Evolutionary conservation across 2,888 invertebrate species (phyloP).

Genomic region (Poecilus cupreus): DNA sequence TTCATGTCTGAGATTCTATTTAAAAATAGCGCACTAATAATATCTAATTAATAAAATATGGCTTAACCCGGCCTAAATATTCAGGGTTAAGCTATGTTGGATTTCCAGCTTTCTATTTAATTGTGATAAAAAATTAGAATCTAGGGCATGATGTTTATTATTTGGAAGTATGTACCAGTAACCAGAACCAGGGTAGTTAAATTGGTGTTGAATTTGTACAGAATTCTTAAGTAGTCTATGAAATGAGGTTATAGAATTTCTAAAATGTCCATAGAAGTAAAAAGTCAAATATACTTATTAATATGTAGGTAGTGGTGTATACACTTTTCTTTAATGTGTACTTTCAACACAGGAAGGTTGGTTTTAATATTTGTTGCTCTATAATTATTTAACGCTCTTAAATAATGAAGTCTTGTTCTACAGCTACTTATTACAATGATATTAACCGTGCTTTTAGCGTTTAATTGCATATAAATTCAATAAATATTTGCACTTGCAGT

Average conservation of each 20-base stretch:
- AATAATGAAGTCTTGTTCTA: background rate
- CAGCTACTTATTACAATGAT: background rate
- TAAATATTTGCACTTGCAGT: too few species aligned
- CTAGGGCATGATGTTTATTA: slow-evolving; percentile 3
- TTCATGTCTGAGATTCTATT: background rate
- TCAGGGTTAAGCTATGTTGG: slow-evolving; percentile 7
- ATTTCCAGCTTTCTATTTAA: slow-evolving; percentile 22
- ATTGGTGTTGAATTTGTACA: slow-evolving; percentile 14
- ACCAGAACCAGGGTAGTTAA: background rate
- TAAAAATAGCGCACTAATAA: background rate
- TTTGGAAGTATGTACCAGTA: background rate
- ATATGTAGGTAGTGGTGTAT: slow-evolving; percentile 11
- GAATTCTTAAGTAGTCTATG: slow-evolving; percentile 25
- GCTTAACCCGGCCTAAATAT: background rate
- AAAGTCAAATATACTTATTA: background rate
- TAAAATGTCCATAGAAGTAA: slow-evolving; percentile 16
- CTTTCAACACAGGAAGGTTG: background rate
- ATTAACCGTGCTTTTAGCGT: too few species aligned
- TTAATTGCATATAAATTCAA: too few species aligned
- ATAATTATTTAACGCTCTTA: background rate
- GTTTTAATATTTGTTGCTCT: background rate
- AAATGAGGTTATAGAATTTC: slow-evolving; percentile 29
- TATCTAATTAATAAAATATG: background rate
- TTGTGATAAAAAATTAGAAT: background rate
- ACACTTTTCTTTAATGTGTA: background rate